Conservation (phyloP, 1,140 invertebrate species). For the Drosophila subpulchrella region DNA sequence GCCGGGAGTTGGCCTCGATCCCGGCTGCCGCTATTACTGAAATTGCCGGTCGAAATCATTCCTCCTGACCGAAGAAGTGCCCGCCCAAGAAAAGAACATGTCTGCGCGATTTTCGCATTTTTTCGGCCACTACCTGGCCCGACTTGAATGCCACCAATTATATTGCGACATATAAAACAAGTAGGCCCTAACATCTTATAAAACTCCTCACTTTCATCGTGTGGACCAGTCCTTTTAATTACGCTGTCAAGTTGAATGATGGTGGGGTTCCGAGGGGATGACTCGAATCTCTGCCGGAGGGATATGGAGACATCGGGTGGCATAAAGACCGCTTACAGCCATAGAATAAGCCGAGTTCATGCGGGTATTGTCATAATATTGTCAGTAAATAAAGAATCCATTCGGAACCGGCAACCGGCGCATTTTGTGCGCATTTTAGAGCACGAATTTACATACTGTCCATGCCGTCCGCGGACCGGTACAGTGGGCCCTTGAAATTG, state of each 20-base stretch:
- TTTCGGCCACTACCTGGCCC: conserved; percentile 27
- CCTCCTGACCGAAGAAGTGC: conserved; percentile 72
- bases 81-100: conserved; percentile 41
- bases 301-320: conserved; percentile 26
- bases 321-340: conserved; percentile 19
- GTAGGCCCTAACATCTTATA: conserved; percentile 51
- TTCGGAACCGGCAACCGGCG: conserved; percentile 4
- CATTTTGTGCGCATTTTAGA: neutral
- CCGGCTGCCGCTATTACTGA: conserved; percentile 69
- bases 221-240: conserved; percentile 54
- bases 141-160: conserved; percentile 69
- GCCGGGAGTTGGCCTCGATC: conserved; percentile 65
- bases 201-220: conserved; percentile 33
- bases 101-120: conserved; percentile 42
- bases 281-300: neutral
- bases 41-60: conserved; percentile 78
- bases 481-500: conserved; percentile 26
- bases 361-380: conserved; percentile 48
- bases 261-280: conserved; percentile 12
- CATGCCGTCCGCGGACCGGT: conserved; percentile 3
- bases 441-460: conserved; percentile 32
- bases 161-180: conserved; percentile 44
- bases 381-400: conserved; percentile 47
- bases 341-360: conserved; percentile 26
- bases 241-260: conserved; percentile 52